Evolutionary conservation across 2,888 invertebrate genomes (phyloP).

Genomic region (Cantharis nigra): DNA sequence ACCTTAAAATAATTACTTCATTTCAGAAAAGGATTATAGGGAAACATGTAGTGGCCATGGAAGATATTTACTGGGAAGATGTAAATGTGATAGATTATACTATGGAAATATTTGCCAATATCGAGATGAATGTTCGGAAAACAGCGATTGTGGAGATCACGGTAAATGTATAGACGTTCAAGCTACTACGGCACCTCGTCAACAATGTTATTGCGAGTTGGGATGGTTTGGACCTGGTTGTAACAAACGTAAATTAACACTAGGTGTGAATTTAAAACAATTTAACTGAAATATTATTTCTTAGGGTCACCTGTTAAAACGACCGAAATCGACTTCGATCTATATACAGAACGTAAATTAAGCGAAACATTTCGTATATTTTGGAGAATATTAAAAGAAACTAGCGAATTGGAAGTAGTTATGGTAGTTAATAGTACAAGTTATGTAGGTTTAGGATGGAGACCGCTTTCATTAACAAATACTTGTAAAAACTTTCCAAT

Average conservation of each 20-base stretch:
- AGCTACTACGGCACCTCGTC: conserved; percentile 79
- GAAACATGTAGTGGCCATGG: conserved; percentile 88
- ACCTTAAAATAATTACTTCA: conserved; percentile 5
- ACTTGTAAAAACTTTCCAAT: conserved; percentile 82
- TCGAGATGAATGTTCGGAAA: conserved; percentile 82
- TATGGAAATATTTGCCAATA: conserved; percentile 86
- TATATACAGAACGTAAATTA: conserved; percentile 72
- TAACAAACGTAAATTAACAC: conserved; percentile 69
- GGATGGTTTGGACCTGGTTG: conserved; percentile 90
- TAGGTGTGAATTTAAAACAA: not conserved
- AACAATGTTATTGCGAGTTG: conserved; percentile 86
- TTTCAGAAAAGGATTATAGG: conserved; percentile 72
- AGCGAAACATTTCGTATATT: conserved; percentile 78
- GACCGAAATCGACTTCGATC: conserved; percentile 71
- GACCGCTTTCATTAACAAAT: conserved; percentile 75
- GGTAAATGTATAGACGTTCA: conserved; percentile 84
- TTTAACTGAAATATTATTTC: conserved; percentile 33
- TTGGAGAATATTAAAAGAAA: conserved; percentile 83
- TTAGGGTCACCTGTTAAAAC: conserved; percentile 77
- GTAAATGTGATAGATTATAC: conserved; percentile 80
- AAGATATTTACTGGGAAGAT: conserved; percentile 74
- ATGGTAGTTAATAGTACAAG: conserved; percentile 87
- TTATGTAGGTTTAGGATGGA: conserved; percentile 92
- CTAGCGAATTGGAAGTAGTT: conserved; percentile 85
- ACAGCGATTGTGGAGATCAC: conserved; percentile 83